Evolutionary conservation across 2,797 vertebrate genomes (phyloP).

Genomic region (Coracias cyanogaster): DNA sequence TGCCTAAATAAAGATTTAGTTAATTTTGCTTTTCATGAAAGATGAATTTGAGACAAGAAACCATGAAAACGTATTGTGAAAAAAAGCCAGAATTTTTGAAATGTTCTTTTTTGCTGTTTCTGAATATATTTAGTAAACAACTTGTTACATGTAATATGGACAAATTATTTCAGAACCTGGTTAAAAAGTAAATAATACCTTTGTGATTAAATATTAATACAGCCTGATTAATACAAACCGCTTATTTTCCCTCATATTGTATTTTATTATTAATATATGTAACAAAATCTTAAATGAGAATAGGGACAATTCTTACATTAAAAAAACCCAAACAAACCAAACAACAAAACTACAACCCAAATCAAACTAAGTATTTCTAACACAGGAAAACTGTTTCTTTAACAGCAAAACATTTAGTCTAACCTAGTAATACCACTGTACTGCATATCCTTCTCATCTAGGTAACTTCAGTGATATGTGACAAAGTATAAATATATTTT

Average conservation of each 20-base stretch:
- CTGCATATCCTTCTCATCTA: background rate
- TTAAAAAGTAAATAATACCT: background rate
- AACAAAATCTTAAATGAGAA: background rate
- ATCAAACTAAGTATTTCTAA: background rate
- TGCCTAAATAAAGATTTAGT: background rate
- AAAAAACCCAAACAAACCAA: background rate
- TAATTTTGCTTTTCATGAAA: background rate
- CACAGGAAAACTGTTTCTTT: background rate
- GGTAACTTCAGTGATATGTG: background rate
- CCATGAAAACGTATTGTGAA: background rate
- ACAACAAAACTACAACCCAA: background rate
- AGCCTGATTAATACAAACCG: background rate
- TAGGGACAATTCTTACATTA: background rate
- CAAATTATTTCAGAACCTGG: background rate
- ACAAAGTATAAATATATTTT: background rate
- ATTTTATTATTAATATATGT: background rate
- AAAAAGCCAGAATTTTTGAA: background rate
- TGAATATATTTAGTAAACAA: background rate
- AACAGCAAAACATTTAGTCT: background rate
- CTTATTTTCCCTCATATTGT: background rate
- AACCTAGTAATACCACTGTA: background rate
- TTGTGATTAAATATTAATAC: background rate
- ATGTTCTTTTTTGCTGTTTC: background rate
- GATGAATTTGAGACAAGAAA: background rate
- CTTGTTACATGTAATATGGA: background rate